These are phyloP conservation scores for Pollimyrus isidori DNA, from an alignment of 2,113 vertebrate species.

Conservation along the genomic window DNA sequence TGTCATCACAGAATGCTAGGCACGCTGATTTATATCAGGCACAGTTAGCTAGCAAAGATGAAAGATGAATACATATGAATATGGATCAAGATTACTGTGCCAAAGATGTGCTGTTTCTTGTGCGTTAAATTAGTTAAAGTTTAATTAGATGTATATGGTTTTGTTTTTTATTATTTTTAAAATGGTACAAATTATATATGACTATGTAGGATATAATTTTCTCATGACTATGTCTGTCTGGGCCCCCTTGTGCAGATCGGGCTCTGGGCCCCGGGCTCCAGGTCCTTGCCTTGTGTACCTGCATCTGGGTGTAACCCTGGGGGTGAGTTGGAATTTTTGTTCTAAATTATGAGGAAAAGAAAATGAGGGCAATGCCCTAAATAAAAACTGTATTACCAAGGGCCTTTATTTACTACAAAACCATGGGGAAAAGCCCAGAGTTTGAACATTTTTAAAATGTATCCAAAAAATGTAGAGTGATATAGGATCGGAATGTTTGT, in stretches of 20 bases:
- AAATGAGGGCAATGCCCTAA: not conserved
- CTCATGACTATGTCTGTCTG: not conserved
- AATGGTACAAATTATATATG: not conserved
- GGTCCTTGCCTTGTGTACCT: not conserved
- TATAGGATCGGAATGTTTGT: not conserved
- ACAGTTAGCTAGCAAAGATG: not conserved
- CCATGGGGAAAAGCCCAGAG: not conserved
- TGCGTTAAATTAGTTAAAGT: not conserved
- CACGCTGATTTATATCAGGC: not conserved
- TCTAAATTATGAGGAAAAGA: not conserved
- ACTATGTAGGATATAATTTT: not conserved
- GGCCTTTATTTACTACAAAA: not conserved
- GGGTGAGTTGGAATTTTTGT: not conserved
- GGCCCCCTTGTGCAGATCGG: not conserved
- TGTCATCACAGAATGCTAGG: not conserved
- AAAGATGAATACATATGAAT: not conserved
- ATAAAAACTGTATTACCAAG: not conserved
- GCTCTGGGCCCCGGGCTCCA: not conserved
- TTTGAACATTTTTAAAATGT: not conserved
- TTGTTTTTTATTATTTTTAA: not conserved
- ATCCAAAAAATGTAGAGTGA: not conserved
- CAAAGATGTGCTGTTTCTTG: not conserved
- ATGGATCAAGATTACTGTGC: not conserved
- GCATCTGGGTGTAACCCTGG: not conserved
- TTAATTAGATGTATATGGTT: not conserved